These are phyloP conservation scores for Popillia japonica DNA, from an alignment of 1,140 invertebrate genomes.

Conservation along the genomic window DNA sequence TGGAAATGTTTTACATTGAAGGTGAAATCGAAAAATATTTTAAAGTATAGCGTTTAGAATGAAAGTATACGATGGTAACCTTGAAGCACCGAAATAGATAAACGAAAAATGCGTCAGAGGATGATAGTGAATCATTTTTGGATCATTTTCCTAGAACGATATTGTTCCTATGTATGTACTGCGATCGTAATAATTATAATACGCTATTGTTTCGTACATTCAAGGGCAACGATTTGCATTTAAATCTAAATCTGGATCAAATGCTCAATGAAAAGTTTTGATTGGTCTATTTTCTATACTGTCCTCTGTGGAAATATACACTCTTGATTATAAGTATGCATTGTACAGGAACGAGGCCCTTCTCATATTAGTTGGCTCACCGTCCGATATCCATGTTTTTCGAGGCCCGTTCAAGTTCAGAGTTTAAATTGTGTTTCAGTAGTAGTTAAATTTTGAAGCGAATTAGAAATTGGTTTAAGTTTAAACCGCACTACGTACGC, in stretches of 20 bases:
- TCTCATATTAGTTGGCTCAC: too few species aligned
- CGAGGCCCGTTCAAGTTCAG: too few species aligned
- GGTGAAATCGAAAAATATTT: conserved; percentile 14
- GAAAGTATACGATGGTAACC: conserved; percentile 6
- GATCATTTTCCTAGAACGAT: not conserved
- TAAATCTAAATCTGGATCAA: not conserved
- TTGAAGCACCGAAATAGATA: conserved; percentile 30
- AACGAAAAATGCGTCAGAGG: conserved; percentile 31
- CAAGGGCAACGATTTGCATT: conserved; percentile 13
- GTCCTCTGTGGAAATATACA: too few species aligned
- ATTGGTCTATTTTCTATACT: too few species aligned
- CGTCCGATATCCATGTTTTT: too few species aligned
- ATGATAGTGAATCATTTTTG: conserved; percentile 20
- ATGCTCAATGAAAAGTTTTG: not conserved
- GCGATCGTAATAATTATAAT: not conserved
- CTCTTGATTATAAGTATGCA: too few species aligned
- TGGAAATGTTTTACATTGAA: conserved; percentile 13
- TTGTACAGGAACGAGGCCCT: too few species aligned
- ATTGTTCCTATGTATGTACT: not conserved
- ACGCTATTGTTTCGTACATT: not conserved
- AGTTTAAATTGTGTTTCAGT: too few species aligned
- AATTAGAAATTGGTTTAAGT: too few species aligned
- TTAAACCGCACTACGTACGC: too few species aligned
- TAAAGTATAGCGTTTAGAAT: conserved; percentile 24
- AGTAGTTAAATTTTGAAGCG: too few species aligned